Evolutionary conservation across 1,140 invertebrate species (phyloP).

Genomic region (Globodera ellingtonae): DNA sequence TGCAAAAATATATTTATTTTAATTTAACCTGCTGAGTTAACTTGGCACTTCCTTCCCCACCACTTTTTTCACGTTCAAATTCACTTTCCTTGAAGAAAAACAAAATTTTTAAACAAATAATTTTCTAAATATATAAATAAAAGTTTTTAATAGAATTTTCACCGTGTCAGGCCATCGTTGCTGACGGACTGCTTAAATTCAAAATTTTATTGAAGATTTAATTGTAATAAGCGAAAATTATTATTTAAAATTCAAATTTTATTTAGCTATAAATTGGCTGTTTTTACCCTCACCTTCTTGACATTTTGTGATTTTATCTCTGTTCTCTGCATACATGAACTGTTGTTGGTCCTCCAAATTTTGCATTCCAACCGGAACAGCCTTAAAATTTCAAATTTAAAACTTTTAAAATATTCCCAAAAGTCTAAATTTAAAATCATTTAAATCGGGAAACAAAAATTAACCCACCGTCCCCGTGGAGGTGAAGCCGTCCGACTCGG

Average conservation of each 20-base stretch:
- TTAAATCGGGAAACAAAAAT: neutral
- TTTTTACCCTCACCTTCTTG: too few relatives aligned
- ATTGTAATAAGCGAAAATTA: too few relatives aligned
- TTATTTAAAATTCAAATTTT: too few relatives aligned
- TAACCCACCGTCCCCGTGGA: constrained; percentile 20
- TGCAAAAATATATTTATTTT: neutral
- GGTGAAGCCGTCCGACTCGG: constrained; percentile 33
- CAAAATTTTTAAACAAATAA: neutral
- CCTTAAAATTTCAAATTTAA: neutral
- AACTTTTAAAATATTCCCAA: neutral
- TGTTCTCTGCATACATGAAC: too few relatives aligned
- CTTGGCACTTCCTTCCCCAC: constrained; percentile 3
- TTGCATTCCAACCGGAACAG: neutral
- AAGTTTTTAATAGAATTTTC: neutral
- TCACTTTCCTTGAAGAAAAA: neutral
- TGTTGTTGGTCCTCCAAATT: too few relatives aligned
- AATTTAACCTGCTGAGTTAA: neutral
- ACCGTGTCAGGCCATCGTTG: neutral
- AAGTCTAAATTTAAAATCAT: neutral
- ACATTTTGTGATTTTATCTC: too few relatives aligned
- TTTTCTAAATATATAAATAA: too few relatives aligned
- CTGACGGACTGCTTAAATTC: neutral
- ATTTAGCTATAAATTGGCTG: too few relatives aligned
- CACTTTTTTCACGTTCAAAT: constrained; percentile 4
- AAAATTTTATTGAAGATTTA: too few relatives aligned